phyloP scores from a whole-genome alignment of 2,113 vertebrate genomes.

The Forbesichthys papilliferus region DNA sequence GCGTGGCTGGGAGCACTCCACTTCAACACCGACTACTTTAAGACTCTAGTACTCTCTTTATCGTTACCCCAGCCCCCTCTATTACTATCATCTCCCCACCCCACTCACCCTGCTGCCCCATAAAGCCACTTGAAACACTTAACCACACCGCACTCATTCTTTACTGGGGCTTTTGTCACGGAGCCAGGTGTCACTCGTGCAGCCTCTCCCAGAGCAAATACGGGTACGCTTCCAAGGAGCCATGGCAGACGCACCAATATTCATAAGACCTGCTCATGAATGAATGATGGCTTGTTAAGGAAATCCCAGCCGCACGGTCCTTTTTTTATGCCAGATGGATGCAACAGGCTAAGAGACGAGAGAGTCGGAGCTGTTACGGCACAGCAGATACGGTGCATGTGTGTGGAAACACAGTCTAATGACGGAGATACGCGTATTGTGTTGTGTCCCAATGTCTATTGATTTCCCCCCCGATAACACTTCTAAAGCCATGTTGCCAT shows the following conservation, averaged over 20 bases:
- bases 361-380: no score
- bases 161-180: slow-evolving; percentile 16
- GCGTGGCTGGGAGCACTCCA: slow-evolving; percentile 17
- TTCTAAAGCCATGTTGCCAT: no score
- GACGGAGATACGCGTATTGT: no score
- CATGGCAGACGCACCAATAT: slow-evolving; percentile 39
- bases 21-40: slow-evolving; percentile 4
- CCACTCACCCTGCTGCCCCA: slow-evolving; percentile 16
- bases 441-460: no score
- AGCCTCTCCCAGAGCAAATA: slow-evolving; percentile 36
- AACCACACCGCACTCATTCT: slow-evolving; percentile 15
- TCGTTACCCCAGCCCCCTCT: background rate
- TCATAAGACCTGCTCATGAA: slow-evolving; percentile 67
- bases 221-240: slow-evolving; percentile 53
- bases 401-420: no score
- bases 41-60: slow-evolving; percentile 20
- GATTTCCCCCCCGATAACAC: no score
- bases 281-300: slow-evolving; percentile 60
- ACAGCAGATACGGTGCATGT: no score
- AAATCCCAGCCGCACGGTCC: slow-evolving; percentile 38
- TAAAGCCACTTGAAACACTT: slow-evolving; percentile 28
- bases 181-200: slow-evolving; percentile 48
- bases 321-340: slow-evolving; percentile 9
- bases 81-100: background rate
- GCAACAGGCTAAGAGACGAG: slow-evolving; percentile 12